Conservation (phyloP, 2,113 vertebrate genomes). For the Labeo rohita region DNA sequence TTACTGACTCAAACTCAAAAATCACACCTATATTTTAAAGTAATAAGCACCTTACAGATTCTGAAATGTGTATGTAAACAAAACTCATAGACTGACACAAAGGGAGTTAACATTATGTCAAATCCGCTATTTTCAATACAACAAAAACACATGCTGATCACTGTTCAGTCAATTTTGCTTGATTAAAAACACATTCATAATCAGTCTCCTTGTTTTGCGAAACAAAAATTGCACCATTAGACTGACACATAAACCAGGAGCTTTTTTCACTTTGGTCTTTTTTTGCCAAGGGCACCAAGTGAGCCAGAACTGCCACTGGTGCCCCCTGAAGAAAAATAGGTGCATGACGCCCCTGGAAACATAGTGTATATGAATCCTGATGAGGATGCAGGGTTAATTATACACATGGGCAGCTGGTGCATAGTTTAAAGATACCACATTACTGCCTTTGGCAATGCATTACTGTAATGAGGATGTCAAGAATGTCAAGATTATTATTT, state of each 20-base stretch:
- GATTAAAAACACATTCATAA: neutral
- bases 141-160: too few relatives aligned
- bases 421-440: constrained; percentile 23
- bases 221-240: neutral
- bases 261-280: neutral
- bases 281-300: constrained; percentile 12
- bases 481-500: constrained; percentile 34
- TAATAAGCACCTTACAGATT: neutral
- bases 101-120: neutral
- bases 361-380: neutral
- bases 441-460: constrained; percentile 40
- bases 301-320: neutral
- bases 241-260: neutral
- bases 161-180: too few relatives aligned
- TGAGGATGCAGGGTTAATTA: constrained; percentile 43
- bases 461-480: constrained; percentile 35
- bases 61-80: too few relatives aligned
- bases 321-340: constrained; percentile 20
- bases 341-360: neutral
- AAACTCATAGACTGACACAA: neutral
- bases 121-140: neutral
- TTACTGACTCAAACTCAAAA: neutral
- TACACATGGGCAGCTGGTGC: constrained; percentile 14
- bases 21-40: neutral
- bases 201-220: neutral